Evolutionary conservation across 1,140 invertebrate species (phyloP), one percentile per base, ranked within the genome.

Genomic region (Sitophilus oryzae): DNA sequence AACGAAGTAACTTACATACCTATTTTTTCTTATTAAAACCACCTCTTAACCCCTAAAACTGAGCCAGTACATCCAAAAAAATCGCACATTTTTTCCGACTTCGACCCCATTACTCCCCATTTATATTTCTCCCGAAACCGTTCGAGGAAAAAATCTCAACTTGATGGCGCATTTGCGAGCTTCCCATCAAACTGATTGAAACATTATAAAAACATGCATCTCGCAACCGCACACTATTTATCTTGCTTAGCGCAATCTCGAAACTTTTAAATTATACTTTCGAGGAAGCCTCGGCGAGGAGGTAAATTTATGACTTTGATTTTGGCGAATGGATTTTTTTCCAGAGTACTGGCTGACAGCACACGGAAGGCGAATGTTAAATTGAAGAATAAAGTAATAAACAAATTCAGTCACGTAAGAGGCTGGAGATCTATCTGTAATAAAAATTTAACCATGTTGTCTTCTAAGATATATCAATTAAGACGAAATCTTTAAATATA

Each of bases 131-230:
- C 34, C 9, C 18, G 37, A 52, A 60, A 60, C 56, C 58, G 58
- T 56, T 60, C 48, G 21, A 56, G 46, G 58, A 60, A 60, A 60
- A 60, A 60, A 60, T 60, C 58, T 60, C 43, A 52, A 60, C 58
- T 52, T 47, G 53, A 52, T 46, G 46, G 25, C 35, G 46, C 53
- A 56, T 43, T 59, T 54, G 51, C 41, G 45, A 55, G 52, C 43
- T 60, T 56, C 47, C 56, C 58, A 60, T 60, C 58, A 60, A 56
- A 60, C 58, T 60, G 58, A 60, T 60, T 60, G 58, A 52, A 60
- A 60, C 58, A 60, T 60, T 60, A 60, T 60, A 60, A 60, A 60
- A 60, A 60, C 58, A 60, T 60, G 58, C 48, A 48, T 44, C 41
- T 25, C 20, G 22, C 10, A 35, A 36, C 23, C 35, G 42, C 47